A percentile compares a stretch with the other conserved stretches of the same genome.
phyloP scores from a whole-genome alignment of 2,797 vertebrate species.

The Acrocephalus scirpaceus region DNA sequence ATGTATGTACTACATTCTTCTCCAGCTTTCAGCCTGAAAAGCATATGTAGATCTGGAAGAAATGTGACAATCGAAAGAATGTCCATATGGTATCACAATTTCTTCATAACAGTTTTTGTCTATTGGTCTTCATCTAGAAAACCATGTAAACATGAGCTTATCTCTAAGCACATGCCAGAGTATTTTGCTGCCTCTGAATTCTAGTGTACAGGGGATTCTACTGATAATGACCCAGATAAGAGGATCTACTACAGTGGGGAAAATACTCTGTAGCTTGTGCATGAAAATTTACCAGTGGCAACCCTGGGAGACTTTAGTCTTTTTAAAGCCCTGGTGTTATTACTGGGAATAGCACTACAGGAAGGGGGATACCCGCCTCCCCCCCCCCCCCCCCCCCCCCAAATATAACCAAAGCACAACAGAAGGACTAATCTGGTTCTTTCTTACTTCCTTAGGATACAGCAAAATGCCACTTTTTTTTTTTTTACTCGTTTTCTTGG shows the following conservation, averaged over 20 bases:
- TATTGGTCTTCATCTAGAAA: conserved; percentile 1
- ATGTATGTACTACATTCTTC: background rate
- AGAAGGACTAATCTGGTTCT: background rate
- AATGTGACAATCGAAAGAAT: background rate
- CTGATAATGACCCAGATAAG: conserved; percentile 42
- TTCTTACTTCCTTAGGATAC: background rate
- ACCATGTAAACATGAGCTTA: background rate
- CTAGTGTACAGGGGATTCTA: background rate
- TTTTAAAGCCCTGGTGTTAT: background rate
- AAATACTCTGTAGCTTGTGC: background rate
- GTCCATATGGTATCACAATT: background rate
- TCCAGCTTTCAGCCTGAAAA: background rate
- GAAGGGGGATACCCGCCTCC: background rate
- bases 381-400: no score
- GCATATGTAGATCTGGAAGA: background rate
- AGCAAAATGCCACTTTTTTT: background rate
- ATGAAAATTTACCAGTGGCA: background rate
- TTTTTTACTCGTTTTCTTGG: background rate
- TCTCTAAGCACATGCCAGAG: background rate
- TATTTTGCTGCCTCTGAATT: conserved; percentile 37
- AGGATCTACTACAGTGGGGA: background rate
- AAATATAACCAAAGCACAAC: background rate
- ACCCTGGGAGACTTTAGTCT: background rate
- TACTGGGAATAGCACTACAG: background rate
- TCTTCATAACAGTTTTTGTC: background rate